Percentiles rank a stretch among this genome's conserved stretches.
phyloP scores from a whole-genome alignment of 92 coral and sea anemone genomes.

The Siderastrea siderea region DNA sequence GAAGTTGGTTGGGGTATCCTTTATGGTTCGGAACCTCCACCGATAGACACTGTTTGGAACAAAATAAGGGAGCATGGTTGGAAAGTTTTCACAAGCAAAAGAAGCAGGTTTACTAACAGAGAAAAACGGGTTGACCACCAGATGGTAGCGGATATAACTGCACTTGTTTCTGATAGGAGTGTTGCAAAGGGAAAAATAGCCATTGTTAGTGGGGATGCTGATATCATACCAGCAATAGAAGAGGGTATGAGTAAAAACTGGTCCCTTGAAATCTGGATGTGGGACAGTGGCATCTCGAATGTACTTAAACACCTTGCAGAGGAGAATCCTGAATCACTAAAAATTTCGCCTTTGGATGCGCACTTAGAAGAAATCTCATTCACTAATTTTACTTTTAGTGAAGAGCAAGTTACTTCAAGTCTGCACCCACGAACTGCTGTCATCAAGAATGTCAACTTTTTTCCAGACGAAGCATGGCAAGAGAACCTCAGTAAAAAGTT shows the following conservation, averaged over 20 bases:
- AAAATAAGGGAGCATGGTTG: constrained; percentile 14
- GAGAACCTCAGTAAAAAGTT: constrained; percentile 16
- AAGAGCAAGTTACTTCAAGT: not conserved
- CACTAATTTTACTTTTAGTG: constrained; percentile 7
- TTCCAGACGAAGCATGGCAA: constrained; percentile 12
- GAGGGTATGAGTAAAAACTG: constrained; percentile 27
- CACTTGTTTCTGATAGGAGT: constrained; percentile 28
- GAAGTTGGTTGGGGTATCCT: constrained; percentile 26
- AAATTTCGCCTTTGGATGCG: constrained; percentile 13
- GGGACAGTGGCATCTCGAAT: constrained; percentile 40
- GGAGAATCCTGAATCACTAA: constrained; percentile 1
- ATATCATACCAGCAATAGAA: constrained; percentile 56
- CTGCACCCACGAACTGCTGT: constrained; percentile 26
- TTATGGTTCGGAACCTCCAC: constrained; percentile 69
- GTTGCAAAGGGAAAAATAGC: constrained; percentile 44
- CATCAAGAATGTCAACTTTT: constrained; percentile 2
- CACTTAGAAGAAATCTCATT: constrained; percentile 20
- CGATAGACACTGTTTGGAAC: constrained; percentile 54
- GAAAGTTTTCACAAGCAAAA: constrained; percentile 14
- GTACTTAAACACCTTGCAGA: not conserved
- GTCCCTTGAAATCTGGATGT: constrained; percentile 65
- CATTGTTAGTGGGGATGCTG: constrained; percentile 69
- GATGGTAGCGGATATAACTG: constrained; percentile 57
- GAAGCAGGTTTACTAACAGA: constrained; percentile 25
- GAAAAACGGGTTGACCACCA: constrained; percentile 69